Percentiles rank a stretch among this genome's conserved stretches.
phyloP scores from a whole-genome alignment of 2,797 vertebrate species.

The Okamejei kenojei region DNA sequence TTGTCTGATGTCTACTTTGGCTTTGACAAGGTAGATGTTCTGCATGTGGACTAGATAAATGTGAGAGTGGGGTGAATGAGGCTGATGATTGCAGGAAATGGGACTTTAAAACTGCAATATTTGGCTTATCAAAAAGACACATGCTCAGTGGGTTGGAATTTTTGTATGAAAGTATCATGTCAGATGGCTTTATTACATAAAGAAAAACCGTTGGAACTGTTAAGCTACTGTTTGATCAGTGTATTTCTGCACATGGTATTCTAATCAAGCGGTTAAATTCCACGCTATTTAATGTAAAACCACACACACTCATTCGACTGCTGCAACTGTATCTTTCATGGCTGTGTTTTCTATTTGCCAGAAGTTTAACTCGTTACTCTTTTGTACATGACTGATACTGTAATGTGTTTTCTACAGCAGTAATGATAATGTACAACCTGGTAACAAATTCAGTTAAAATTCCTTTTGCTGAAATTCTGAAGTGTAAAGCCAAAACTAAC shows the following conservation, averaged over 20 bases:
- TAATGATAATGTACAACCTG: neutral
- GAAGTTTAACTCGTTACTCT: neutral
- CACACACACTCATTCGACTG: neutral
- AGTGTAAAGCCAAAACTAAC: constrained; percentile 25
- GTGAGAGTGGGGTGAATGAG: too few species aligned
- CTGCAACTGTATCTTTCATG: constrained; percentile 4
- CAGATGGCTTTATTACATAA: neutral
- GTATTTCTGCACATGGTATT: constrained; percentile 13
- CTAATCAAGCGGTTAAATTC: neutral
- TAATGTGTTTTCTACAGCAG: constrained; percentile 1
- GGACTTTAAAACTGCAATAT: too few species aligned
- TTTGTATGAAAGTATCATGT: neutral
- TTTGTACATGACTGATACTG: neutral
- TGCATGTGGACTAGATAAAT: too few species aligned
- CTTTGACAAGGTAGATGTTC: too few species aligned
- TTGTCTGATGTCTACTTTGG: too few species aligned
- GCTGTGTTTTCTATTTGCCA: constrained; percentile 16
- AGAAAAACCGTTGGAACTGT: neutral
- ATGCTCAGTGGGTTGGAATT: neutral
- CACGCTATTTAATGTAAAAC: neutral
- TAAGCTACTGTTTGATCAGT: neutral
- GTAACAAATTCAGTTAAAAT: constrained; percentile 26
- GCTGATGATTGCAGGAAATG: too few species aligned
- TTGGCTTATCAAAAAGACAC: neutral
- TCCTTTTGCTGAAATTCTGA: neutral